Percentiles rank a stretch among this genome's conserved stretches.
Conservation (phyloP, 2,113 vertebrate species). For the Percina caprodes region DNA sequence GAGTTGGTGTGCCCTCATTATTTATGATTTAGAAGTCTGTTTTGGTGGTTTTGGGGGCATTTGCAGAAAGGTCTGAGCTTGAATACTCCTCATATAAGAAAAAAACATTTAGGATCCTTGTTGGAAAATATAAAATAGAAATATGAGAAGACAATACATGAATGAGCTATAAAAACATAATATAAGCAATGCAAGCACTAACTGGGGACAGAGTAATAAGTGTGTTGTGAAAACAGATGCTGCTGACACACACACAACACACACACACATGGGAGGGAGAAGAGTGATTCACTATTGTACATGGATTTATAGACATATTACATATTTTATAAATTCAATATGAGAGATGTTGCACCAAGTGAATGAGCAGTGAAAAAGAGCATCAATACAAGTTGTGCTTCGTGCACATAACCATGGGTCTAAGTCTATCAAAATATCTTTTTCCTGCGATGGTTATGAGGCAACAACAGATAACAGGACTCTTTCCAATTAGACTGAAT, state of each 20-base stretch:
- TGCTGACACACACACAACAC: neutral
- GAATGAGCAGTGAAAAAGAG: too few species aligned
- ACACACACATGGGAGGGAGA: neutral
- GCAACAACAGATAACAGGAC: too few species aligned
- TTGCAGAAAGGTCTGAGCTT: neutral
- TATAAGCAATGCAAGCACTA: neutral
- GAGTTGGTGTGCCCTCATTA: neutral
- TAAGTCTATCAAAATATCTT: too few species aligned
- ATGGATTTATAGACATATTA: neutral
- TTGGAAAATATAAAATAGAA: neutral
- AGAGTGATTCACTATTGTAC: neutral
- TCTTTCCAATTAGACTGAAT: too few species aligned
- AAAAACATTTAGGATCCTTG: neutral
- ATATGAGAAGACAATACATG: neutral
- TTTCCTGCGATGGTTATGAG: too few species aligned
- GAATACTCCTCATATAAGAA: neutral
- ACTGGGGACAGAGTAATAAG: neutral
- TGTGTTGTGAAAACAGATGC: slow-evolving; percentile 3
- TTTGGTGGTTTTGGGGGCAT: neutral
- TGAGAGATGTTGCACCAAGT: neutral
- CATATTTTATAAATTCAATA: neutral
- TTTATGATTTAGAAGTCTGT: neutral
- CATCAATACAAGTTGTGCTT: too few species aligned
- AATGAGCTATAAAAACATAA: neutral
- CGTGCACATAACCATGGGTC: too few species aligned